phyloP scores from a whole-genome alignment of 2,113 vertebrate species.

The Crypturellus undulatus region DNA sequence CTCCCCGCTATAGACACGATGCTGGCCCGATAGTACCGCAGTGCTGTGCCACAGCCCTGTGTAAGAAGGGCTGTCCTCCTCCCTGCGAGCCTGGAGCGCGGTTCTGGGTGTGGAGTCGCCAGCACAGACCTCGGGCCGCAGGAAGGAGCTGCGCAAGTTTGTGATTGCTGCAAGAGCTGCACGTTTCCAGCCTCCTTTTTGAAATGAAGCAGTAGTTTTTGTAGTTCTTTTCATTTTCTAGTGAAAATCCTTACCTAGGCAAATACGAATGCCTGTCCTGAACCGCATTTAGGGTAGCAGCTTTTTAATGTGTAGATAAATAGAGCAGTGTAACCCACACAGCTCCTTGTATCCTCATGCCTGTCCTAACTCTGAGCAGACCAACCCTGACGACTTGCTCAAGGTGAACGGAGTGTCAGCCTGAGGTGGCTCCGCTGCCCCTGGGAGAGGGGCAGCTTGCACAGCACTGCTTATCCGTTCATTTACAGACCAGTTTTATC shows the following conservation, averaged over 20 bases:
- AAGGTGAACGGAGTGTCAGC: neutral
- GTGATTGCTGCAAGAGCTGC: neutral
- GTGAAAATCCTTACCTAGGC: neutral
- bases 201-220: neutral
- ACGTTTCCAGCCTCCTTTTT: neutral
- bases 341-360: neutral
- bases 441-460: neutral
- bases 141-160: neutral
- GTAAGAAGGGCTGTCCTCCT: neutral
- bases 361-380: neutral
- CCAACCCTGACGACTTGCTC: neutral
- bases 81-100: neutral
- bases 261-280: neutral
- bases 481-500: neutral
- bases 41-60: neutral
- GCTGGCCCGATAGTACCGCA: neutral
- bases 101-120: neutral
- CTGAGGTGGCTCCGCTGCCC: neutral
- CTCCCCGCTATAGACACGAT: neutral
- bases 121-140: neutral
- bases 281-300: neutral
- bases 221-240: neutral
- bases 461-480: neutral
- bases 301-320: neutral
- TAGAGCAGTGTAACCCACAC: neutral